These are phyloP conservation scores for Oncopodura yosiiana DNA, from an alignment of 1,140 invertebrate genomes.

Conservation along the genomic window DNA sequence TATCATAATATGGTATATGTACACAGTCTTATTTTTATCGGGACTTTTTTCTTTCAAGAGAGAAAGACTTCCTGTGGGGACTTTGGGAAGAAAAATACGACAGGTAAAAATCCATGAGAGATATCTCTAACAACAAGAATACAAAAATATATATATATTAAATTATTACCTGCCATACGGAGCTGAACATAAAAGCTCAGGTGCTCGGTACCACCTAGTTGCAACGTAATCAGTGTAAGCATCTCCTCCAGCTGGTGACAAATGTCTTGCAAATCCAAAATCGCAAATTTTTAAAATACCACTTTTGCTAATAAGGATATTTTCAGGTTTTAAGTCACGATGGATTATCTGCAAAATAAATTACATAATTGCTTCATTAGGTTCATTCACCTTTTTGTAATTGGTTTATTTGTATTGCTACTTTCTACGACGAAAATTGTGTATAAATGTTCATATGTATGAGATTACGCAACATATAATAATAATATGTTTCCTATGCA, in stretches of 20 bases:
- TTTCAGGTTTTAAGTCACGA: conserved; percentile 84
- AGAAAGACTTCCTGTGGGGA: too few species aligned
- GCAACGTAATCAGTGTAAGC: conserved; percentile 72
- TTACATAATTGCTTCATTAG: conserved; percentile 12
- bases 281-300: conserved; percentile 81
- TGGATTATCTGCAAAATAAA: conserved; percentile 65
- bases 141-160: not conserved
- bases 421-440: too few species aligned
- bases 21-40: too few species aligned
- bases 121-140: conserved; percentile 20
- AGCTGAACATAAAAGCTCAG: conserved; percentile 70
- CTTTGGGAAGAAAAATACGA: too few species aligned
- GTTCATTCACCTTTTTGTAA: not conserved
- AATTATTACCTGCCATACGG: conserved; percentile 58
- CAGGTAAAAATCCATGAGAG: conserved; percentile 35
- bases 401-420: not conserved
- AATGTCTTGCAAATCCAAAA: conserved; percentile 70
- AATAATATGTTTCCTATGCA: too few species aligned
- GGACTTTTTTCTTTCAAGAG: too few species aligned
- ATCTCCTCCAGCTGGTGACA: conserved; percentile 50
- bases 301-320: conserved; percentile 66
- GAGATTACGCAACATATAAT: too few species aligned
- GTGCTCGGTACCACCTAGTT: conserved; percentile 76
- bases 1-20: too few species aligned
- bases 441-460: too few species aligned